Evolutionary conservation across 2,113 vertebrate genomes (phyloP).

Genomic region (Chlamydotis undulata): DNA sequence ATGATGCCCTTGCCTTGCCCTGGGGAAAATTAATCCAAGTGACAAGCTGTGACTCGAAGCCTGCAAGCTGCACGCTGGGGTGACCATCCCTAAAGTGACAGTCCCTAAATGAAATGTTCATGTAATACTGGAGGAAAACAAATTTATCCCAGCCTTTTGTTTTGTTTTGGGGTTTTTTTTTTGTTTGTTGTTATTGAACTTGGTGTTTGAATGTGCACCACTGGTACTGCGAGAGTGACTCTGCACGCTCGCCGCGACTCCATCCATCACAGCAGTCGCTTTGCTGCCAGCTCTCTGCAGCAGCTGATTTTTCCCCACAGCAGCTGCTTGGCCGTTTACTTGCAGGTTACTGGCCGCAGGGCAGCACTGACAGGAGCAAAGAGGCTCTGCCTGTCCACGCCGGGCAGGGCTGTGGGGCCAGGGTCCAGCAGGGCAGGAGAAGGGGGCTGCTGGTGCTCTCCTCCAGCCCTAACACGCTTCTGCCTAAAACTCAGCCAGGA

Average conservation of each 20-base stretch:
- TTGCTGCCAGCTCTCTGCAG: neutral
- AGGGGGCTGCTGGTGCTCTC: neutral
- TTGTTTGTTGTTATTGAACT: neutral
- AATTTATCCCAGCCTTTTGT: neutral
- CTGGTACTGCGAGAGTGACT: neutral
- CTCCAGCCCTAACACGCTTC: neutral
- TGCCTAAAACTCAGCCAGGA: neutral
- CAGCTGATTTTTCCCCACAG: neutral
- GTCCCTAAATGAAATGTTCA: neutral
- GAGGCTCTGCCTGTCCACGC: neutral
- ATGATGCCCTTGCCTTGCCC: neutral
- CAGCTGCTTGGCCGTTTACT: neutral
- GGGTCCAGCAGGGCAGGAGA: neutral
- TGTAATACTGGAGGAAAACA: neutral
- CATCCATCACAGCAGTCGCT: neutral
- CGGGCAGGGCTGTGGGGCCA: neutral
- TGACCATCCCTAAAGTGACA: accelerated
- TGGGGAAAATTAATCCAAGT: neutral
- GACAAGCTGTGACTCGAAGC: neutral
- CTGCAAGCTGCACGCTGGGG: neutral
- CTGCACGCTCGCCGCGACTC: accelerated
- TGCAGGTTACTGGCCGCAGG: neutral
- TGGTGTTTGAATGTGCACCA: neutral
- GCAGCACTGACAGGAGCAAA: neutral
- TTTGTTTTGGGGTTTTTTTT: neutral